A percentile compares a stretch with the other conserved stretches of the same genome.
phyloP scores from a whole-genome alignment of 2,888 invertebrate genomes.

The Cancer borealis region DNA sequence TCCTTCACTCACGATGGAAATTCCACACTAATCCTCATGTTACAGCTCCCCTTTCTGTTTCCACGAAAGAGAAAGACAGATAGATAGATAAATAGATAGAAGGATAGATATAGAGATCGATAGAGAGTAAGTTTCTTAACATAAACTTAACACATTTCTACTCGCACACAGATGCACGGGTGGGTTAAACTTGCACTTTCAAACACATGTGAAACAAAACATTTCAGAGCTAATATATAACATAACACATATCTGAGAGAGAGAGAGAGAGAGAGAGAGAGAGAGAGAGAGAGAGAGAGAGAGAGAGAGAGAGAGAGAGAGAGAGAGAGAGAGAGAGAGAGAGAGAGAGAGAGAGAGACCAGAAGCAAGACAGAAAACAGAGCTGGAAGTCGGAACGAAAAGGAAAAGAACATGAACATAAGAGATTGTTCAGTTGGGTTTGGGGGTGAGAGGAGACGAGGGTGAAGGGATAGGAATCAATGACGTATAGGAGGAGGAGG shows the following conservation, averaged over 20 bases:
- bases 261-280: too few relatives aligned
- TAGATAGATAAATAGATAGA: not conserved
- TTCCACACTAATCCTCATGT: not conserved
- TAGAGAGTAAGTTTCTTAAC: too few relatives aligned
- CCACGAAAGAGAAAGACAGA: not conserved
- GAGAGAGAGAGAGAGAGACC: not conserved
- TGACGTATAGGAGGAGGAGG: not conserved
- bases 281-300: not conserved
- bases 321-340: too few relatives aligned
- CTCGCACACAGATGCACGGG: not conserved
- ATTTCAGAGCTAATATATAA: too few relatives aligned
- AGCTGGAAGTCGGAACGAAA: conserved; percentile 15
- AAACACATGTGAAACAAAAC: too few relatives aligned
- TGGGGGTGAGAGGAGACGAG: not conserved
- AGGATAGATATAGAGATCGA: not conserved
- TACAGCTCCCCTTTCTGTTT: conserved; percentile 11
- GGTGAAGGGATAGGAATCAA: not conserved
- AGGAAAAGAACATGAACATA: not conserved
- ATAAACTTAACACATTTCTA: not conserved
- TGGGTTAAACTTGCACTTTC: too few relatives aligned
- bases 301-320: not conserved
- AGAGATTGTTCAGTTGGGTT: not conserved
- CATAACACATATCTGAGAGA: too few relatives aligned
- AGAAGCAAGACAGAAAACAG: not conserved
- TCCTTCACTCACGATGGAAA: not conserved